Evolutionary conservation across 2,113 vertebrate species (phyloP), one percentile per base, ranked within the genome.

Genomic region (Sinocyclocheilus maitianheensis): DNA sequence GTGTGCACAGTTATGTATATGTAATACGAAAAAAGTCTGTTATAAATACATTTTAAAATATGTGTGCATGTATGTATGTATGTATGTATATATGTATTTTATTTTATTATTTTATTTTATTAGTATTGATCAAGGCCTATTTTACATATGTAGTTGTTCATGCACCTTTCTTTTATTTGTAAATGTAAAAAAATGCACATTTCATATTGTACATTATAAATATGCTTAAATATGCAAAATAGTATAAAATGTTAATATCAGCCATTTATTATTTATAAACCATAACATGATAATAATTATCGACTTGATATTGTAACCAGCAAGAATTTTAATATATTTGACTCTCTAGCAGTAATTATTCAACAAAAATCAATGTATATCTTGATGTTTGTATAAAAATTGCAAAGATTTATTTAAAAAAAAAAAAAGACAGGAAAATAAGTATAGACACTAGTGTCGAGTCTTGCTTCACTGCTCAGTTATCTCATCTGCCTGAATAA

Each of bases 401-500:
- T 6, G 1, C 16, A 55, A 55, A 55, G 16, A 55, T 51, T 51
- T 51, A 51, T 7, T 1, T 7, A 40, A 40, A 40, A 40, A 40
- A 40, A 40, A 40, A 40, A 40, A 40, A 40, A 43, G 43, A 43
- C 7, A 9, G 0, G 8, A 43, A 43, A 43, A 46, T 40, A 55
- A 77, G 16, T 77, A 30, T 51, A 62, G 30, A 62, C 18, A n/a
- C 20, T 40, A 30, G 7, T 51, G 60, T 51, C 0, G 7, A 14
- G 3, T 53, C 4, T 37, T 83, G 46, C 65, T n/a, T 72, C 67
- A 58, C n/a, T 80, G 22, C 55, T 60, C 30, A 18, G 67, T 69
- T 55, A 71, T 83, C 60, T 81, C 60, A 65, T 81, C 81, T 51
- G 63, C 81, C 46, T 22, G 51, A 84, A 84, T 43, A 84, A 72